A percentile compares a stretch with the other conserved stretches of the same genome.
These are phyloP conservation scores for Chalcis sispes DNA, from an alignment of 2,888 invertebrate genomes.

Conservation along the genomic window DNA sequence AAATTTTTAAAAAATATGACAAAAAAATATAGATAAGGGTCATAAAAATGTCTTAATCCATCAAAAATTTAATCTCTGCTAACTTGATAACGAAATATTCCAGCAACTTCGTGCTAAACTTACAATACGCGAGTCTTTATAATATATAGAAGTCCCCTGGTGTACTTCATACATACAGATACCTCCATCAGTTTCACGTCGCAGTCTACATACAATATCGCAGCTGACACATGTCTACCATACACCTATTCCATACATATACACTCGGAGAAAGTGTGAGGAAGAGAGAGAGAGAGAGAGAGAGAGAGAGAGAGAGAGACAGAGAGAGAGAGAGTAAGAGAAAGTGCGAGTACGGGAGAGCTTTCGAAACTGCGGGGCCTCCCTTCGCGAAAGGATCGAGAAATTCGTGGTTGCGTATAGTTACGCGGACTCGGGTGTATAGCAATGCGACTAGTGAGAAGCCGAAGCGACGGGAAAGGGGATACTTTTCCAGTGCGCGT, in stretches of 20 bases:
- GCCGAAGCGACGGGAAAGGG: slow-evolving; percentile 19
- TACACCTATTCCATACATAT: not conserved
- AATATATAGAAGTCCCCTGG: slow-evolving; percentile 28
- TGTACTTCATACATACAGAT: slow-evolving; percentile 51
- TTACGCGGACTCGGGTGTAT: no score
- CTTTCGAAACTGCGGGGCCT: slow-evolving; percentile 26
- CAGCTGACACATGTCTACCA: slow-evolving; percentile 30
- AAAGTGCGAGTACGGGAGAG: slow-evolving; percentile 31
- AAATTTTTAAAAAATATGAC: no score
- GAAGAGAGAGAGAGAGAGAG: no score
- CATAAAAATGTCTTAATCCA: no score
- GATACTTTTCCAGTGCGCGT: not conserved
- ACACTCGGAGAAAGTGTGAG: no score
- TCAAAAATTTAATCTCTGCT: no score
- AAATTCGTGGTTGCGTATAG: slow-evolving; percentile 32
- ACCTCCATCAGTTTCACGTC: not conserved
- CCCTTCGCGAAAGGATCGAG: slow-evolving; percentile 47
- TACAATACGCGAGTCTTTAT: no score
- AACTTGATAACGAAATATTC: no score
- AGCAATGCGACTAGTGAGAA: not conserved
- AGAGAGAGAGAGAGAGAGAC: no score
- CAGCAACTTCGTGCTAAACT: no score
- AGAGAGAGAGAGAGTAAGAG: no score
- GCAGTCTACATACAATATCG: slow-evolving; percentile 26
- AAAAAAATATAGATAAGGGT: no score